Percentiles rank a stretch among this genome's conserved stretches.
Conservation (phyloP, 1,140 invertebrate genomes). For the Grapholita molesta region DNA sequence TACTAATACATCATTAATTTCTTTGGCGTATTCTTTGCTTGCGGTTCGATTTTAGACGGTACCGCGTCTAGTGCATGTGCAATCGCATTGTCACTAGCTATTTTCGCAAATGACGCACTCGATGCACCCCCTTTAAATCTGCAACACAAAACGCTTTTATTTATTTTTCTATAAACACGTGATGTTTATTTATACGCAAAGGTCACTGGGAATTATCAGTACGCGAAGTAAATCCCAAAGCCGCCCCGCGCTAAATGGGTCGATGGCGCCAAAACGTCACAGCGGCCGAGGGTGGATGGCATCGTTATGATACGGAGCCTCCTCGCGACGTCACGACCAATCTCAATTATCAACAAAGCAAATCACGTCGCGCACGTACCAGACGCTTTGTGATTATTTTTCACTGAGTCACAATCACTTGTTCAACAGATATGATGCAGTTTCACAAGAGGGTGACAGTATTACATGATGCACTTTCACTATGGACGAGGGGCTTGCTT, state of each 20-base stretch:
- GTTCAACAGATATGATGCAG: slow-evolving; percentile 56
- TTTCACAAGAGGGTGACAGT: slow-evolving; percentile 73
- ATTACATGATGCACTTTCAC: slow-evolving; percentile 77
- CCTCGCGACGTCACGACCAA: background rate
- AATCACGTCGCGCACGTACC: slow-evolving; percentile 22
- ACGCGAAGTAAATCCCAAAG: slow-evolving; percentile 63
- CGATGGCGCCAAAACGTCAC: slow-evolving; percentile 76
- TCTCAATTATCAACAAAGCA: slow-evolving; percentile 37
- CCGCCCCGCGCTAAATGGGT: slow-evolving; percentile 70
- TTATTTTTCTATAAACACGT: slow-evolving; percentile 50
- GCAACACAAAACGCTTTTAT: slow-evolving; percentile 53
- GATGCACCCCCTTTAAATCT: slow-evolving; percentile 69
- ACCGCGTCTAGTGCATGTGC: slow-evolving; percentile 60
- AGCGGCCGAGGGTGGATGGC: slow-evolving; percentile 40
- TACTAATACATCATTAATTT: slow-evolving; percentile 72
- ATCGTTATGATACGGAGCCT: slow-evolving; percentile 14
- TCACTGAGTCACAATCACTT: slow-evolving; percentile 46
- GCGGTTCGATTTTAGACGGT: slow-evolving; percentile 50
- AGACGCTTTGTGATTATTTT: slow-evolving; percentile 36
- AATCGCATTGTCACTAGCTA: slow-evolving; percentile 72
- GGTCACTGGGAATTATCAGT: slow-evolving; percentile 56
- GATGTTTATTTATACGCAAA: slow-evolving; percentile 48
- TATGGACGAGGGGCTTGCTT: slow-evolving; percentile 54
- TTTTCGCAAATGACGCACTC: slow-evolving; percentile 66
- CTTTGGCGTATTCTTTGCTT: slow-evolving; percentile 74